Evolutionary conservation across 2,113 vertebrate species (phyloP).

Genomic region (Heteronetta atricapilla): DNA sequence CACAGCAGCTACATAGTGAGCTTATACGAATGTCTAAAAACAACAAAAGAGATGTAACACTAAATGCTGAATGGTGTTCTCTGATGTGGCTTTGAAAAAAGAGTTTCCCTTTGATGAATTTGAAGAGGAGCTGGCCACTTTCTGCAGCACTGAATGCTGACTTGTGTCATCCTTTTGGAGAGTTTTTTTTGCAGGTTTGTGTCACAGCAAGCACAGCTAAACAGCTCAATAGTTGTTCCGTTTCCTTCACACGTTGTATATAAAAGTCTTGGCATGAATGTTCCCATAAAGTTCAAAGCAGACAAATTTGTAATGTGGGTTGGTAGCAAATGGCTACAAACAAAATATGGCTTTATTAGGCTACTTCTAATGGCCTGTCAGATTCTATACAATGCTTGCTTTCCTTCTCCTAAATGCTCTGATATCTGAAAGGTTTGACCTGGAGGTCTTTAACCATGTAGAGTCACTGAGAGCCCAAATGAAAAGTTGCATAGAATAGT

Average conservation of each 20-base stretch:
- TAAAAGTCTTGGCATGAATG: constrained; percentile 43
- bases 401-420: constrained; percentile 50
- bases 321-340: constrained; percentile 65
- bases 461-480: constrained; percentile 38
- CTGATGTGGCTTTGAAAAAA: constrained; percentile 54
- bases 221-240: constrained; percentile 65
- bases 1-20: constrained; percentile 31
- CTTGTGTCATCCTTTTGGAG: constrained; percentile 43
- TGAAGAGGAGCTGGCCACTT: constrained; percentile 35
- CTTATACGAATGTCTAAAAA: constrained; percentile 34
- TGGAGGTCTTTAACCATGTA: constrained; percentile 49
- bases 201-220: constrained; percentile 22
- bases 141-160: constrained; percentile 15
- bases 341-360: constrained; percentile 75
- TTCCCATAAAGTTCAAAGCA: constrained; percentile 65
- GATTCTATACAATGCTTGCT: constrained; percentile 49
- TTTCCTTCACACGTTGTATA: constrained; percentile 58
- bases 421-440: constrained; percentile 52
- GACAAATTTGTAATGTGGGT: constrained; percentile 56
- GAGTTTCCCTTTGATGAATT: constrained; percentile 27
- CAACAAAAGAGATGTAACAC: constrained; percentile 48
- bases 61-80: constrained; percentile 42
- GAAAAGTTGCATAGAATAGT: constrained; percentile 25
- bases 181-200: constrained; percentile 42
- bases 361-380: constrained; percentile 62